Base-by-base conservation (phyloP, 1,140 invertebrate genomes). In the Drosophila teissieri region DNA sequence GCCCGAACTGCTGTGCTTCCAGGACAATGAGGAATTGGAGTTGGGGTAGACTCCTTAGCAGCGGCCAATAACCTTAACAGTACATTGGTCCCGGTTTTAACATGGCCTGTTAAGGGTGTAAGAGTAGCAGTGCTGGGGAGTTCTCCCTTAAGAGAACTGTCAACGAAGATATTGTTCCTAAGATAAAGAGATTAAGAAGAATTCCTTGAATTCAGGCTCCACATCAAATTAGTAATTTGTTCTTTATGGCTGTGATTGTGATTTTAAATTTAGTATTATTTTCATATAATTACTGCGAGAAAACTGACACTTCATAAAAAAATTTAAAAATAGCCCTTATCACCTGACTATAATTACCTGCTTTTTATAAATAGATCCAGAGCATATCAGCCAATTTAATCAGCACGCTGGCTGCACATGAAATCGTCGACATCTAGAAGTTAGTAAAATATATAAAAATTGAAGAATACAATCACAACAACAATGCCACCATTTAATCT, bases 31-130 rank as follows among this genome's bases (percentile, higher is more conserved):
- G 36, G 22, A 44, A 11, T 22, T 11, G 15, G 14, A 40, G 64
- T 40, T 34, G 27, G 17, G 44, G 24, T 2, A 27, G 19, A 27
- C 42, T 37, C 19, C 40, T 14, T 74, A 53, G 72, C 64, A 72
- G 58, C 48, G 49, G 53, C 49, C 73, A 75, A 65, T 65, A 75
- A 74, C 70, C 73, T 46, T 52, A 74, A 57, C 45, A 52, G 52
- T 36, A 42, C 24, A 40, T 49, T 49, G 45, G 60, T 44, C 22
- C 7, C 34, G 3, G 5, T 31, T 8, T 24, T 64, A 49, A 36
- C 39, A 55, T 44, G 44, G 34, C 19, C 12, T 27, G 46, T 27
- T 27, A 65, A n/a, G 11, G 19, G 14, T 11, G 1, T n/a, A 4
- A 58, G n/a, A 62, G 55, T 19, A 36, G 17, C 17, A 3, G 22